phyloP scores from a whole-genome alignment of 2,888 invertebrate genomes.

The Metellina segmentata region DNA sequence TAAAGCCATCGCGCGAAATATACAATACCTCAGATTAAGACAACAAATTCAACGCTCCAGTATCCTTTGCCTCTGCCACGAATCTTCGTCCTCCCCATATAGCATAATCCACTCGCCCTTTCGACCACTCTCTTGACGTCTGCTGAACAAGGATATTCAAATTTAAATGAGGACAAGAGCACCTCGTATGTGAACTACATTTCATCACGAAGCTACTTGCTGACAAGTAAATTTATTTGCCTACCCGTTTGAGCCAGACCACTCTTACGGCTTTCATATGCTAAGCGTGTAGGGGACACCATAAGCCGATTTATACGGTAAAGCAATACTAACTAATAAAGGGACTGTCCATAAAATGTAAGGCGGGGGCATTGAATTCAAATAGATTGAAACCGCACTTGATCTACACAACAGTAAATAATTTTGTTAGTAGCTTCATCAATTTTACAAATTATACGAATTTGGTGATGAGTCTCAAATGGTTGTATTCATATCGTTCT shows the following conservation, averaged over 20 bases:
- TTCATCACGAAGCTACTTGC: not conserved
- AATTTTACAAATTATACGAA: no score
- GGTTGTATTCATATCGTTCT: no score
- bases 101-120: not conserved
- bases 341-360: constrained; percentile 3
- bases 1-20: no score
- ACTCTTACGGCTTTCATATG: constrained; percentile 16
- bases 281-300: not conserved
- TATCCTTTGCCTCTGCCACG: not conserved
- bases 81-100: not conserved
- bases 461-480: no score
- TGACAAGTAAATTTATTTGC: constrained; percentile 32
- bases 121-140: not conserved
- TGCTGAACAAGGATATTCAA: not conserved
- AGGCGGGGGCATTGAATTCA: not conserved
- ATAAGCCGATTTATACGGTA: constrained; percentile 31
- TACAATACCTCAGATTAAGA: no score
- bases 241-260: not conserved
- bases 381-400: no score
- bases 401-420: no score
- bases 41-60: not conserved
- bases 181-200: not conserved
- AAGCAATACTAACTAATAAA: constrained; percentile 5
- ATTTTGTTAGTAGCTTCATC: no score
- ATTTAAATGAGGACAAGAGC: constrained; percentile 16